phyloP scores from a whole-genome alignment of 1,140 invertebrate genomes.

The Formica selysi region DNA sequence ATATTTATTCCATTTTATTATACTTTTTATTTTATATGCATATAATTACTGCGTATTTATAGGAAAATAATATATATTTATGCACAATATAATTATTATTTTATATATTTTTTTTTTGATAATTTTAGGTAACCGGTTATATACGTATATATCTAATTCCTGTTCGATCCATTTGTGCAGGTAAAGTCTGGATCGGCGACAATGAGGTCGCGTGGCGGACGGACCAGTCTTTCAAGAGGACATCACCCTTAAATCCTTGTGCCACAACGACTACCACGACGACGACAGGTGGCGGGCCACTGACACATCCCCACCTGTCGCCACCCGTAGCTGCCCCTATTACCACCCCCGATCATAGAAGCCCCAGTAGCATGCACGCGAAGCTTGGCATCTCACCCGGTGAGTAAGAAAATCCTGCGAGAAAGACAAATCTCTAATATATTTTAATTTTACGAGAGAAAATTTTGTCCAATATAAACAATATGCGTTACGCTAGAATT shows the following conservation, averaged over 20 bases:
- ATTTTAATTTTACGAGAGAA: background rate
- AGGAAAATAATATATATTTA: background rate
- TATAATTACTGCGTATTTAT: background rate
- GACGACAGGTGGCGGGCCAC: slow-evolving; percentile 79
- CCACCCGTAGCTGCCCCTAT: slow-evolving; percentile 82
- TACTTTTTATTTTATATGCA: background rate
- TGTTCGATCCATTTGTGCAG: slow-evolving; percentile 71
- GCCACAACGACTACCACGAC: slow-evolving; percentile 79
- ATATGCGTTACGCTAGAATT: background rate
- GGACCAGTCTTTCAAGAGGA: slow-evolving; percentile 83
- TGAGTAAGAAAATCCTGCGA: slow-evolving; percentile 68
- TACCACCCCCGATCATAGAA: slow-evolving; percentile 83
- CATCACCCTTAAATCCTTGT: slow-evolving; percentile 81
- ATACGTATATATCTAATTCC: slow-evolving; percentile 3
- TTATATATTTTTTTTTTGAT: background rate
- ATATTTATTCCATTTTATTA: background rate
- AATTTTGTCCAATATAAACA: background rate
- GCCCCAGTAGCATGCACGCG: slow-evolving; percentile 80
- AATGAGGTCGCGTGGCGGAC: slow-evolving; percentile 84
- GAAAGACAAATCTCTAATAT: background rate
- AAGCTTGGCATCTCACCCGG: slow-evolving; percentile 84
- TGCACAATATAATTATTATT: background rate
- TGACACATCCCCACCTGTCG: slow-evolving; percentile 83
- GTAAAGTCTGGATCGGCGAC: slow-evolving; percentile 84
- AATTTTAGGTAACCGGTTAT: background rate